A percentile compares a stretch with the other conserved stretches of the same genome.
These are phyloP conservation scores for Pedionomus torquatus DNA, from an alignment of 2,113 vertebrate species.

Conservation along the genomic window DNA sequence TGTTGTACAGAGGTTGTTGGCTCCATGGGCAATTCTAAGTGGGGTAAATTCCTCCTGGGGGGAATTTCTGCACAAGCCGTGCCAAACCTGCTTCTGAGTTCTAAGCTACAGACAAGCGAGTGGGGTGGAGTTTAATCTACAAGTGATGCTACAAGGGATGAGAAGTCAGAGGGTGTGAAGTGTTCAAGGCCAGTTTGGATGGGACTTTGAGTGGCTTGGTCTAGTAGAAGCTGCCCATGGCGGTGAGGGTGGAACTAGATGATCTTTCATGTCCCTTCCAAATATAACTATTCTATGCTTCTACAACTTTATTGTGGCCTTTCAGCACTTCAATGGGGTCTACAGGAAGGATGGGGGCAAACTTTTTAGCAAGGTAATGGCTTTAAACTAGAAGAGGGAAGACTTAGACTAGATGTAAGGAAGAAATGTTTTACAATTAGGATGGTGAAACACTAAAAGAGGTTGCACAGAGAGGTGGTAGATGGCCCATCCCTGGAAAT, in stretches of 20 bases:
- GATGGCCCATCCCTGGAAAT: background rate
- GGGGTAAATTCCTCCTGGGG: background rate
- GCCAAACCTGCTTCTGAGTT: background rate
- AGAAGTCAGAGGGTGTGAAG: background rate
- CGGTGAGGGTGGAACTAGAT: background rate
- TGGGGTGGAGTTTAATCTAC: background rate
- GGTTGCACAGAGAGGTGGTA: background rate
- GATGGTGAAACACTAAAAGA: background rate
- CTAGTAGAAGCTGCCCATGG: background rate
- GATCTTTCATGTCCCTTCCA: background rate
- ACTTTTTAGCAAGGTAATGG: background rate
- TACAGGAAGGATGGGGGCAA: background rate
- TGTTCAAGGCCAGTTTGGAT: background rate
- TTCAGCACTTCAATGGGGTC: background rate
- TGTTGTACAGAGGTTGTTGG: background rate
- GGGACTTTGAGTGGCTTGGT: background rate
- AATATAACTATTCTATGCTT: background rate
- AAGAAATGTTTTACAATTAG: background rate
- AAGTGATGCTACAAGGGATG: background rate
- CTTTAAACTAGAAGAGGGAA: background rate
- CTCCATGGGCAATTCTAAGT: background rate
- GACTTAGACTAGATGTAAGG: background rate
- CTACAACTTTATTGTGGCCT: background rate
- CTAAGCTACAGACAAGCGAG: background rate
- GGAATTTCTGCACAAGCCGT: background rate